These are phyloP conservation scores for Andrena bicolor DNA, from an alignment of 2,888 invertebrate genomes.

Conservation along the genomic window DNA sequence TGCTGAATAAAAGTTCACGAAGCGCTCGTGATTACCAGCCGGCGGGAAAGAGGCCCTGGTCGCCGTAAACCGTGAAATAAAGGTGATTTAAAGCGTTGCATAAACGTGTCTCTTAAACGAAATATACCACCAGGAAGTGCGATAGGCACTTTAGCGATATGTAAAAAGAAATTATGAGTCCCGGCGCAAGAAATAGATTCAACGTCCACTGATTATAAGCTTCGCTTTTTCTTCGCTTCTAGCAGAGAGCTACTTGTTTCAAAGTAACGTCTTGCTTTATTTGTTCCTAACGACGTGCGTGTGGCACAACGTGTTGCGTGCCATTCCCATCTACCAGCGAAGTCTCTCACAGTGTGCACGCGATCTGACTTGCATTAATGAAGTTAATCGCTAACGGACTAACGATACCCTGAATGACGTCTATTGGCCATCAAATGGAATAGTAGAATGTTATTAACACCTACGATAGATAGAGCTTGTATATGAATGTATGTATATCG, in stretches of 20 bases:
- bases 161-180: neutral
- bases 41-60: neutral
- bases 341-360: slow-evolving; percentile 49
- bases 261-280: slow-evolving; percentile 12
- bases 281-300: slow-evolving; percentile 31
- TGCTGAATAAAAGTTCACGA: slow-evolving; percentile 41
- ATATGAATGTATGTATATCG: too few relatives aligned
- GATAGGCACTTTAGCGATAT: neutral
- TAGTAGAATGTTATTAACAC: slow-evolving; percentile 2
- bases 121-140: neutral
- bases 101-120: neutral
- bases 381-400: slow-evolving; percentile 48
- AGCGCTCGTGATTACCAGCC: slow-evolving; percentile 23
- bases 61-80: neutral
- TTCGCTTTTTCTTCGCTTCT: slow-evolving; percentile 21
- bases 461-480: neutral
- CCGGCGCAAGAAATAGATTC: neutral
- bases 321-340: slow-evolving; percentile 28
- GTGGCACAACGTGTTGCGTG: slow-evolving; percentile 66
- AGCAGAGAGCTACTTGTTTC: slow-evolving; percentile 16
- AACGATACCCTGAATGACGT: slow-evolving; percentile 10
- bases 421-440: neutral
- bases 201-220: neutral
- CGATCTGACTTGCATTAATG: slow-evolving; percentile 38
- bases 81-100: neutral